phyloP scores from a whole-genome alignment of 1,140 invertebrate species.

The Nymphalis io region DNA sequence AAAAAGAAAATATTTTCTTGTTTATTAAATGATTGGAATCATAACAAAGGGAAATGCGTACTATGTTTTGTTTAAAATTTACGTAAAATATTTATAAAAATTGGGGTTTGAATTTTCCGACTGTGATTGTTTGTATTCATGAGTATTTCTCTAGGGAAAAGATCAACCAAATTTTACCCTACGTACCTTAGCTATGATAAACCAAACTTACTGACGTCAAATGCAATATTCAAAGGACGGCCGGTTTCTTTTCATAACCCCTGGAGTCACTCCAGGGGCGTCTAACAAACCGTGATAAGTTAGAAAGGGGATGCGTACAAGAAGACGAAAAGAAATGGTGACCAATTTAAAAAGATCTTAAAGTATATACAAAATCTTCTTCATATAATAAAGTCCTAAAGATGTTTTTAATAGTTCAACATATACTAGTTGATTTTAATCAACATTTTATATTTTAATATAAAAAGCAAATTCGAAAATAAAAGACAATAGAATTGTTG shows the following conservation, averaged over 20 bases:
- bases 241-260: slow-evolving; percentile 53
- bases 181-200: slow-evolving; percentile 32
- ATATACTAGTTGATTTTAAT: slow-evolving; percentile 26
- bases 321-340: slow-evolving; percentile 50
- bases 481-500: slow-evolving; percentile 43
- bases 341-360: slow-evolving; percentile 49
- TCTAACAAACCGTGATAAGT: slow-evolving; percentile 73
- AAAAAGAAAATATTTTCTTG: too few species aligned
- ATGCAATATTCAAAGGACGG: slow-evolving; percentile 63
- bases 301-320: slow-evolving; percentile 57
- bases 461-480: slow-evolving; percentile 41
- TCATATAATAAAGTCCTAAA: slow-evolving; percentile 1
- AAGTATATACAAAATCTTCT: slow-evolving; percentile 19
- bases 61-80: not conserved
- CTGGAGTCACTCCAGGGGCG: slow-evolving; percentile 50
- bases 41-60: not conserved
- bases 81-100: slow-evolving; percentile 21
- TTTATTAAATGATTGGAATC: not conserved
- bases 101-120: slow-evolving; percentile 12
- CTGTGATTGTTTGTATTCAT: slow-evolving; percentile 28
- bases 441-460: slow-evolving; percentile 31
- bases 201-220: slow-evolving; percentile 53
- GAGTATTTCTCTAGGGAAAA: slow-evolving; percentile 32
- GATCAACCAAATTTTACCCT: slow-evolving; percentile 38
- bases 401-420: slow-evolving; percentile 11